Evolutionary conservation across 2,797 vertebrate species (phyloP), one percentile per base, ranked within the genome.

Genomic region (Sebastolobus alascanus): DNA sequence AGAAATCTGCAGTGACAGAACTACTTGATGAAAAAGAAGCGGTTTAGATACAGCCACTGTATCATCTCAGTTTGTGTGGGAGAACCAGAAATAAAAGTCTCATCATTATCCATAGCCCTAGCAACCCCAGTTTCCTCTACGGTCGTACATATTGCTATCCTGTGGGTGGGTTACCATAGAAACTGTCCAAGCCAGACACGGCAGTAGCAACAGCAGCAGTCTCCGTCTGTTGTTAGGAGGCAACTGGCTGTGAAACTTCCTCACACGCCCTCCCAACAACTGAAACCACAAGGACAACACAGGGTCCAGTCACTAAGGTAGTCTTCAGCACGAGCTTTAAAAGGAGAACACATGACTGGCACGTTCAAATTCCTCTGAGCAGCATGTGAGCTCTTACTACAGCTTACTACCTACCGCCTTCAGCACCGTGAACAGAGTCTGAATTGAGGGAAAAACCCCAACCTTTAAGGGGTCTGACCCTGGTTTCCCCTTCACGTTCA

Each of bases 141-240:
- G 35, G 87, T 85, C 83, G 86, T 92, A 92, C 93, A 91, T 92
- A 74, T 88, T 71, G 92, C 94, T 75, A 91, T 93, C 92, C 88
- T 94, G 95, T 96, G 94, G 95, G 96, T 79, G 94, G 88, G 95
- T 96, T 95, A 87, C 95, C 94, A 96, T 96, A 92, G 96, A 94
- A 96, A 96, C 96, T 93, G 92, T 95, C 94, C 95, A 96, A 96
- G 95, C 96, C 93, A 95, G 93, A 94, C 93, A 85, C 65, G 83
- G 89, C 91, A 89, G 87, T 70, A 90, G 90, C 90, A 94, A 87
- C 87, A 86, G 90, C 91, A 90, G 91, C 89, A 86, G 89, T 77
- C 82, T 90, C 79, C 25, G 84, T 93, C 92, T 93, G 85, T 90
- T 86, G 87, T 92, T 89, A 84, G 87, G 87, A 92, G 78, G 83